Evolutionary conservation across 2,888 invertebrate genomes (phyloP), one percentile per base, ranked within the genome.

Genomic region (Conus canariensis): DNA sequence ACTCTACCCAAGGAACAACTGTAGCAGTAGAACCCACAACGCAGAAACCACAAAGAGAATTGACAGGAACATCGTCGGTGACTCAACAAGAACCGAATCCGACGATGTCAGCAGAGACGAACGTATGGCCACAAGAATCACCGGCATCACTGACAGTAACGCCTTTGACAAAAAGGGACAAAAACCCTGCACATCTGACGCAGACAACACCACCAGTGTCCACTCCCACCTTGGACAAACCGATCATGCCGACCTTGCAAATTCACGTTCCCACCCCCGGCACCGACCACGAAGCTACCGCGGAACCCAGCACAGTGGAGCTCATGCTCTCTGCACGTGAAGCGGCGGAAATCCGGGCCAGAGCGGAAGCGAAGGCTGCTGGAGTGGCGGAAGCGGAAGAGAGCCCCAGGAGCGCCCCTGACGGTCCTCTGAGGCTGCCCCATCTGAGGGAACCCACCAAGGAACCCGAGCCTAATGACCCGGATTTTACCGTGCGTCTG

Each of bases 391-490:
- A 30, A 10, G 85, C 30, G 22, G 85, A 70, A 14, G 74, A n/a
- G 12, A 85, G 74, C 67, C 70, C 59, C 70, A n/a, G 30, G n/a
- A 67, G 12, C 0, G 6, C 70, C 25, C 10, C 22, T 25, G 59
- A 89, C 22, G 59, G 74, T 5, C 74, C 89, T 14, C 77, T 89
- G 74, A 67, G 74, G 56, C 30, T 89, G n/a, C 89, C 89, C 16
- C 85, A 89, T 58, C 60, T 89, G 30, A 74, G 89, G 74, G 85
- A 89, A 60, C 89, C 89, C 56, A 89, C 82, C 74, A 89, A 89
- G 12, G 89, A 89, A 58, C 70, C 89, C 9, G 64, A 89, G 30
- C 89, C 89, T 25, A 89, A 56, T 10, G 89, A 89, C 56, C 89
- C 85, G 9, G 85, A 90, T 58, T 89, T 90, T 30, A 82, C 89